Evolutionary conservation across 1,140 invertebrate species (phyloP).

Genomic region (Caerostris extrusa): DNA sequence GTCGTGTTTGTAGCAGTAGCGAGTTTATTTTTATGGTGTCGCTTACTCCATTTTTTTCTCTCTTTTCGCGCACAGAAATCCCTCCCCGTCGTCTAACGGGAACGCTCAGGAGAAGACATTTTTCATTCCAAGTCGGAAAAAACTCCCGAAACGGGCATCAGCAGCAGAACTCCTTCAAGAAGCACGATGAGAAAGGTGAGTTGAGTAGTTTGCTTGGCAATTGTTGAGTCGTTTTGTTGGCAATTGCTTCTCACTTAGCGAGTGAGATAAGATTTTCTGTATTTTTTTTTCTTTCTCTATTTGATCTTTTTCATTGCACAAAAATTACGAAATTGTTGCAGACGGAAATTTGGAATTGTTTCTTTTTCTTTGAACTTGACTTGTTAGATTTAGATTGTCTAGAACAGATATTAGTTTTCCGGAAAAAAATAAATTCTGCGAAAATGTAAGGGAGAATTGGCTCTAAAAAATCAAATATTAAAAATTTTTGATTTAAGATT

Average conservation of each 20-base stretch:
- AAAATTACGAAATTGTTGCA: not conserved
- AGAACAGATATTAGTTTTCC: too few relatives aligned
- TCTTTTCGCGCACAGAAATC: constrained; percentile 69
- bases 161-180: constrained; percentile 72
- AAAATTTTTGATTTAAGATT: too few relatives aligned
- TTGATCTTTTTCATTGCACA: not conserved
- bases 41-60: constrained; percentile 23
- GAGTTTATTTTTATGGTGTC: constrained; percentile 16
- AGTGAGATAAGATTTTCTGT: not conserved
- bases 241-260: not conserved
- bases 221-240: not conserved
- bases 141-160: constrained; percentile 73
- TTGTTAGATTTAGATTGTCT: too few relatives aligned
- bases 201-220: not conserved
- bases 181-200: constrained; percentile 72
- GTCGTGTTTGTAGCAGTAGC: not conserved
- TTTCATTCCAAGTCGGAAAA: constrained; percentile 77
- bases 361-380: too few relatives aligned
- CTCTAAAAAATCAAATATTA: too few relatives aligned
- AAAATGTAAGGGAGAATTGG: too few relatives aligned
- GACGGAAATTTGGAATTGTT: not conserved
- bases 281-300: not conserved
- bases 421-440: too few relatives aligned
- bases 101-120: constrained; percentile 66
- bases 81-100: constrained; percentile 65